Evolutionary conservation across 2,888 invertebrate species (phyloP).

Genomic region (Chrysina gloriosa): DNA sequence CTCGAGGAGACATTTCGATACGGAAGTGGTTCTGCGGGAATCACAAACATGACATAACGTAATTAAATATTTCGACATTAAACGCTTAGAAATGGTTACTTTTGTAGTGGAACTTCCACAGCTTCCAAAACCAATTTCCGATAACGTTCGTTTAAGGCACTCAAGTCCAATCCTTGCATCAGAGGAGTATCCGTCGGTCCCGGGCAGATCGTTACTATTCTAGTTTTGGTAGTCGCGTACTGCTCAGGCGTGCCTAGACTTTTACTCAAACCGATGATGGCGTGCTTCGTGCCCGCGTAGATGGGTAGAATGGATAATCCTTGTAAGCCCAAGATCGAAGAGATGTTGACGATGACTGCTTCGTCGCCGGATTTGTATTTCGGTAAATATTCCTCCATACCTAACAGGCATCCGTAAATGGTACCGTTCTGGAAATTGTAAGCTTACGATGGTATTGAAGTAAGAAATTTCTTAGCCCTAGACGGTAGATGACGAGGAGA

Average conservation of each 20-base stretch:
- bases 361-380: conserved; percentile 65
- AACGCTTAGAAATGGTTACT: too few species aligned
- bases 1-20: too few species aligned
- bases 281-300: conserved; percentile 62
- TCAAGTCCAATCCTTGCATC: too few species aligned
- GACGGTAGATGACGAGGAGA: too few species aligned
- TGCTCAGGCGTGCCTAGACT: conserved; percentile 56
- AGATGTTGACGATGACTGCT: conserved; percentile 65
- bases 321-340: conserved; percentile 63
- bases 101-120: too few species aligned
- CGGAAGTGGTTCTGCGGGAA: too few species aligned
- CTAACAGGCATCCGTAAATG: conserved; percentile 57
- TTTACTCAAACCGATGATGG: conserved; percentile 58
- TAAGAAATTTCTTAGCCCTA: too few species aligned
- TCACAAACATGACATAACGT: too few species aligned
- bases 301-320: conserved; percentile 58
- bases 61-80: too few species aligned
- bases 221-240: conserved; percentile 60
- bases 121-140: too few species aligned
- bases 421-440: conserved; percentile 26
- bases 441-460: too few species aligned
- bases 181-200: conserved; percentile 53
- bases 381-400: conserved; percentile 64
- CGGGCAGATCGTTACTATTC: conserved; percentile 59
- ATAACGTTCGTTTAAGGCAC: too few species aligned